Conservation (phyloP, 2,888 invertebrate genomes). For the Dolomedes plantarius region DNA sequence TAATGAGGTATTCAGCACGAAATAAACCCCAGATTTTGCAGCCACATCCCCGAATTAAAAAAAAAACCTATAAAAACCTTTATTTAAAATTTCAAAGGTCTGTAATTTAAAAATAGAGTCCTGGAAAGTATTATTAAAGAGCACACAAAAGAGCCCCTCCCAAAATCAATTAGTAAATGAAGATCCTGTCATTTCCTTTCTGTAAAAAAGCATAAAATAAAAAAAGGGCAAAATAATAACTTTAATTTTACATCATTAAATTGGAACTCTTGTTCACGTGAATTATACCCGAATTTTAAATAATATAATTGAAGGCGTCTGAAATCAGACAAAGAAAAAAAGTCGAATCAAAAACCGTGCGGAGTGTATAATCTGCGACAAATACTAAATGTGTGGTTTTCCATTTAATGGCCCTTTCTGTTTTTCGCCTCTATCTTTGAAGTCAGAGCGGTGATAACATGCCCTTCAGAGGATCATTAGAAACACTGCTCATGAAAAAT, state of each 20-base stretch:
- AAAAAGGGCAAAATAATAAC: constrained; percentile 47
- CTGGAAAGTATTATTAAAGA: neutral
- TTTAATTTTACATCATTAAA: constrained; percentile 67
- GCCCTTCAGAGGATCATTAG: constrained; percentile 1
- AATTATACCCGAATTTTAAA: constrained; percentile 44
- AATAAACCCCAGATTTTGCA: too few relatives aligned
- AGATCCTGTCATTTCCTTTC: neutral
- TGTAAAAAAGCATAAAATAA: neutral
- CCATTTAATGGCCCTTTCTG: constrained; percentile 54
- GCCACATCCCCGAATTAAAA: too few relatives aligned
- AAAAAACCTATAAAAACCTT: neutral
- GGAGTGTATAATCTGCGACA: constrained; percentile 39
- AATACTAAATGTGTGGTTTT: constrained; percentile 39
- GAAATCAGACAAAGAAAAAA: constrained; percentile 22
- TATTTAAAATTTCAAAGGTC: neutral
- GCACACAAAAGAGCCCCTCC: constrained; percentile 3
- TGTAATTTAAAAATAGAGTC: neutral
- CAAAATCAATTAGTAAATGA: constrained; percentile 30
- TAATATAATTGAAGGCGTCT: constrained; percentile 55
- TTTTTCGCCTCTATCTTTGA: neutral
- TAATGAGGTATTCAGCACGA: too few relatives aligned
- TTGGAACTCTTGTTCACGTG: constrained; percentile 19
- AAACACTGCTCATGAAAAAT: neutral
- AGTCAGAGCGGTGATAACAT: neutral
- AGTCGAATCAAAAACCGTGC: neutral